Evolutionary conservation across 2,797 vertebrate genomes (phyloP).

Genomic region (Eutrigla gurnardus): DNA sequence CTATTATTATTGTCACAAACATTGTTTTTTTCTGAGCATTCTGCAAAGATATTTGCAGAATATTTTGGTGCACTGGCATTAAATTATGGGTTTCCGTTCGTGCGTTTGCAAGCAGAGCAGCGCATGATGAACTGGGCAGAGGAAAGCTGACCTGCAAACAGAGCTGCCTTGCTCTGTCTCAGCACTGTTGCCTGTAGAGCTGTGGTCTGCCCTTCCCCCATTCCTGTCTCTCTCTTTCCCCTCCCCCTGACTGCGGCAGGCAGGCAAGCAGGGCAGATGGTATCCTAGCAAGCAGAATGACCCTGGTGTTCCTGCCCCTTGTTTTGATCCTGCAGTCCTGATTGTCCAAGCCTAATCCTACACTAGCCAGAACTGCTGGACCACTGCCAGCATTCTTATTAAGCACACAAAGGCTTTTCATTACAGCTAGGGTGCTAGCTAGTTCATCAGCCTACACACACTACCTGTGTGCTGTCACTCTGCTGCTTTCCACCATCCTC

Average conservation of each 20-base stretch:
- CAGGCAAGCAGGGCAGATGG: conserved; percentile 89
- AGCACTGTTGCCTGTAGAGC: conserved; percentile 80
- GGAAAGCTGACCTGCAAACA: conserved; percentile 72
- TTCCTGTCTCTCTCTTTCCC: conserved; percentile 76
- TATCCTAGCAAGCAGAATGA: conserved; percentile 90
- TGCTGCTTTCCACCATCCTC: conserved; percentile 51
- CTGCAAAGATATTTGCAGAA: conserved; percentile 18
- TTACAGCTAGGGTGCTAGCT: conserved; percentile 82
- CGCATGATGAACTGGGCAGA: conserved; percentile 59
- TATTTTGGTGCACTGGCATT: conserved; percentile 20
- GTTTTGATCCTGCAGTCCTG: conserved; percentile 92
- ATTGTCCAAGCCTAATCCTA: conserved; percentile 93
- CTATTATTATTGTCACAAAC: not conserved
- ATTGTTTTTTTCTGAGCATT: not conserved
- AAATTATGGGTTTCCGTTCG: conserved; percentile 38
- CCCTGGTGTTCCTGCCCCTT: conserved; percentile 92
- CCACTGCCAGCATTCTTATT: conserved; percentile 88
- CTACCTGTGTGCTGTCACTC: conserved; percentile 72
- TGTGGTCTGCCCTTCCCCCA: conserved; percentile 75
- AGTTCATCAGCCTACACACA: conserved; percentile 71
- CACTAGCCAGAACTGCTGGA: conserved; percentile 89
- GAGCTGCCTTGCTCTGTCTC: conserved; percentile 70
- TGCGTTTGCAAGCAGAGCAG: conserved; percentile 49
- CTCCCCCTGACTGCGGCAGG: conserved; percentile 93
- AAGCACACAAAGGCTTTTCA: conserved; percentile 93